Evolutionary conservation across 2,113 vertebrate species (phyloP), one percentile per base, ranked within the genome.

Genomic region (Perca fluviatilis): DNA sequence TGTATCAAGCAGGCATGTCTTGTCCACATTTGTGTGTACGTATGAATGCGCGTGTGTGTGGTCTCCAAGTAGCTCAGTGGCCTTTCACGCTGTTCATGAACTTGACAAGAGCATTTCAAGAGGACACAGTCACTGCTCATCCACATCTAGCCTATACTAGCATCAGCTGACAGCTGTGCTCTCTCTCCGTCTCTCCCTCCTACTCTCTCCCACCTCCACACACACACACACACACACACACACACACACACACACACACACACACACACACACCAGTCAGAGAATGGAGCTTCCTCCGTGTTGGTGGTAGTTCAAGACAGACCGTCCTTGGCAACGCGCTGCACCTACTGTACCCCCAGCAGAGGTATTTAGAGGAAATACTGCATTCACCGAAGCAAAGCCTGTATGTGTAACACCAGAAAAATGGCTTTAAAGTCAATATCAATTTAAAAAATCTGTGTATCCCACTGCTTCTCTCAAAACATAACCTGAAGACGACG

Each of bases 81-180:
- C 83, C 79, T 88, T 90, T 89, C 75, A 61, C 12, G 69, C 71
- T 87, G 62, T 80, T 82, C 67, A 62, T 84, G 75, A 92, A 91
- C 85, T 86, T 91, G 79, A 83, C 68, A 23, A 58, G 71, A 83
- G 67, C 78, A 74, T 86, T 77, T 88, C 76, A 84, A 14, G 66
- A 80, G 60, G 80, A 86, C 67, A 56, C 58, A 74, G 73, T 75
- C 66, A 18, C 79, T 56, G 64, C 60, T 74, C 81, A 71, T 80
- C 72, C 79, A 78, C 87, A 83, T 89, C 83, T 27, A 79, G 66
- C 84, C 33, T 33, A 43, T 43, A 70, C 73, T 40, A 84, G 82
- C 74, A 62, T 83, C 72, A n/a, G 69, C 82, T 67, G 70, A 71
- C 83, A 78, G 56, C 68, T 70, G 69, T 4, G 51, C 81, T 63